Evolutionary conservation across 1,140 invertebrate genomes (phyloP).

Genomic region (Anastatus disparis): DNA sequence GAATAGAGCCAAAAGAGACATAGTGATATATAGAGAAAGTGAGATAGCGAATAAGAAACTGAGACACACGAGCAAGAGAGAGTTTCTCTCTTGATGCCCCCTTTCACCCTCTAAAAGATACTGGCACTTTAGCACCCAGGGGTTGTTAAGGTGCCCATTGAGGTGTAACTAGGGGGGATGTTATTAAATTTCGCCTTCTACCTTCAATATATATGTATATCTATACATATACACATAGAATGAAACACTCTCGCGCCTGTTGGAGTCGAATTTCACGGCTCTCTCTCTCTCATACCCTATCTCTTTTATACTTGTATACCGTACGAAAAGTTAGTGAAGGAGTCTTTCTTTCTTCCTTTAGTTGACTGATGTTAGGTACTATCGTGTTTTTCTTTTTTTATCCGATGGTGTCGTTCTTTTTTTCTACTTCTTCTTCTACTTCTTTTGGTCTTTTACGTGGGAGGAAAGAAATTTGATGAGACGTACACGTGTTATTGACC

Average conservation of each 20-base stretch:
- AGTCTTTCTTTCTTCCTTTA: constrained; percentile 43
- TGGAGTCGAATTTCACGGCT: constrained; percentile 38
- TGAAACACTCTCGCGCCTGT: constrained; percentile 14
- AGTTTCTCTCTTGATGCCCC: too few species aligned
- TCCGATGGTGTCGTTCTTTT: neutral
- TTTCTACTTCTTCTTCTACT: constrained; percentile 1
- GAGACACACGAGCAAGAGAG: too few species aligned
- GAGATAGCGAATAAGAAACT: too few species aligned
- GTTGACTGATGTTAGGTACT: too few species aligned
- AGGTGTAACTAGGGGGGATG: constrained; percentile 69
- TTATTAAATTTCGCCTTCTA: constrained; percentile 67
- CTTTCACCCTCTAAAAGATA: too few species aligned
- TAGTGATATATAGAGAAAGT: constrained; percentile 8
- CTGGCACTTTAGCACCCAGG: constrained; percentile 40
- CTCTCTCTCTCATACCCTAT: neutral
- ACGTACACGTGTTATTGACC: constrained; percentile 16
- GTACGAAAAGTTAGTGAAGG: too few species aligned
- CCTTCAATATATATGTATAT: constrained; percentile 16
- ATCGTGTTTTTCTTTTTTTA: neutral
- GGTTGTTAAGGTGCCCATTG: constrained; percentile 69
- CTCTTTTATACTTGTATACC: neutral
- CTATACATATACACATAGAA: too few species aligned
- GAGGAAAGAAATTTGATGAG: too few species aligned
- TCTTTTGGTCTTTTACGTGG: neutral
- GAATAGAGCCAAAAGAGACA: constrained; percentile 29